These are phyloP conservation scores for Amphiprion percula DNA, from an alignment of 2,113 vertebrate genomes.

Conservation along the genomic window DNA sequence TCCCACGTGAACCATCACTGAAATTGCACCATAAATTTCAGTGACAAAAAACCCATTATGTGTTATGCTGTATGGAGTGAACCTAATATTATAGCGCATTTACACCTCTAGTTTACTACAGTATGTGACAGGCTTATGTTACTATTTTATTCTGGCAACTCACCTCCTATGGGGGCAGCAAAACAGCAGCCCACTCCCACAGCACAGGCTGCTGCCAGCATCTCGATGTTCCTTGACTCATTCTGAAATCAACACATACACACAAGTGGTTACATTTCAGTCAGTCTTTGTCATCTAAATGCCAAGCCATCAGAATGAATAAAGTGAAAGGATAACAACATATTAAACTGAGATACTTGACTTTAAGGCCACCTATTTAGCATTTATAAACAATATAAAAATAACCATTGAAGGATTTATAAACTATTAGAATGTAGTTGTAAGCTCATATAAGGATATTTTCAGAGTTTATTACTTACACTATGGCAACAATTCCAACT, in stretches of 20 bases:
- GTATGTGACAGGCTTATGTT: not conserved
- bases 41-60: not conserved
- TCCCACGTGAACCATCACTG: not conserved
- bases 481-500: too few relatives aligned
- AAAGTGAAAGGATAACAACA: too few relatives aligned
- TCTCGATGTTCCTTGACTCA: conserved; percentile 92
- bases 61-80: not conserved
- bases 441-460: too few relatives aligned
- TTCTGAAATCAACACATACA: conserved; percentile 75
- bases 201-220: conserved; percentile 93
- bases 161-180: conserved; percentile 95
- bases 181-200: conserved; percentile 97
- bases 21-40: conserved; percentile 7
- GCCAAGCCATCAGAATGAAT: not conserved
- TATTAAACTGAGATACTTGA: too few relatives aligned
- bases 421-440: too few relatives aligned
- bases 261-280: conserved; percentile 9
- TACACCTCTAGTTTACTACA: not conserved
- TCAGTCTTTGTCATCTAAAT: not conserved
- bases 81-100: not conserved
- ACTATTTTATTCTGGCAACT: conserved; percentile 47
- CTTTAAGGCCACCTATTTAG: too few relatives aligned
- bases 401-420: too few relatives aligned
- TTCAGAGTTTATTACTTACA: too few relatives aligned
- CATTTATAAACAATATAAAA: too few relatives aligned